Evolutionary conservation across 2,797 vertebrate species (phyloP).

Genomic region (Sebastolobus altivelis): DNA sequence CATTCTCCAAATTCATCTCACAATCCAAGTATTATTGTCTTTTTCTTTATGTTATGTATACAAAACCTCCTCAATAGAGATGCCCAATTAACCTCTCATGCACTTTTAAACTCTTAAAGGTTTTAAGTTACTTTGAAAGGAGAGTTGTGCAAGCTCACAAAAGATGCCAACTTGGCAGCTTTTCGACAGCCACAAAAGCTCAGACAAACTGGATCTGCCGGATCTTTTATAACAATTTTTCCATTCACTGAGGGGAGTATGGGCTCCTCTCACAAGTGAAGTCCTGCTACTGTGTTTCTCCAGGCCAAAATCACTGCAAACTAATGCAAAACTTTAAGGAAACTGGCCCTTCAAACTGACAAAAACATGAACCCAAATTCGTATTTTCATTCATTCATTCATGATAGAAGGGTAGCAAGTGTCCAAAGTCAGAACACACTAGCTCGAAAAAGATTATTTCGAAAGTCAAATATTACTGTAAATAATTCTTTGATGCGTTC

Average conservation of each 20-base stretch:
- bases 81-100: not conserved
- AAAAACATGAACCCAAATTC: not conserved
- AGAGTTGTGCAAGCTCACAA: not conserved
- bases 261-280: not conserved
- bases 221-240: not conserved
- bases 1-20: not conserved
- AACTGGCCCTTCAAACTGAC: not conserved
- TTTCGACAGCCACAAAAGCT: not conserved
- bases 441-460: no score
- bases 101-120: not conserved
- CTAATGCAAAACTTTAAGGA: not conserved
- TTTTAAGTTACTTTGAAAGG: conserved; percentile 16
- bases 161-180: not conserved
- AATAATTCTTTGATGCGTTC: no score
- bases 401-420: not conserved
- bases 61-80: not conserved
- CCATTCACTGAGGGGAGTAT: not conserved
- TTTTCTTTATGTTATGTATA: not conserved
- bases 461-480: no score
- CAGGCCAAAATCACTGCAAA: not conserved
- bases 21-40: not conserved
- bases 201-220: not conserved
- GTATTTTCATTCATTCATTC: not conserved
- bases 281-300: not conserved
- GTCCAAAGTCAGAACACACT: not conserved